These are phyloP conservation scores for Sarcophaga rosellei DNA, from an alignment of 2,888 invertebrate genomes.

Conservation along the genomic window DNA sequence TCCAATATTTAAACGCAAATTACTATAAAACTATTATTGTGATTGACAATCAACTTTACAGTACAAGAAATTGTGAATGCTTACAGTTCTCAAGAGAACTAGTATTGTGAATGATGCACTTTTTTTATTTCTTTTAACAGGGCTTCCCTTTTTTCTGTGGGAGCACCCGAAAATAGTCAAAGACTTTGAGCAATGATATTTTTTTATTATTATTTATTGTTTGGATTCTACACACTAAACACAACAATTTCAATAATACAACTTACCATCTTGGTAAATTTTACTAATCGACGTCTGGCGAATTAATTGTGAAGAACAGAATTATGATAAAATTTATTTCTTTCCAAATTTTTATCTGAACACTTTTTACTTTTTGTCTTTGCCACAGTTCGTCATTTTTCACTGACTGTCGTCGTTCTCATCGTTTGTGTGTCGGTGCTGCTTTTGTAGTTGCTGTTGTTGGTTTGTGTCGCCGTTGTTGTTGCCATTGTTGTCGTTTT, in stretches of 20 bases:
- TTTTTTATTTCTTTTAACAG: constrained; percentile 49
- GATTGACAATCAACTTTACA: neutral
- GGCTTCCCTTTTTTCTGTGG: constrained; percentile 54
- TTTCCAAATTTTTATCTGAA: constrained; percentile 44
- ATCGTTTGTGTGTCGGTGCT: constrained; percentile 64
- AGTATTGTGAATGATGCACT: constrained; percentile 50
- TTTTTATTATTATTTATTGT: constrained; percentile 57
- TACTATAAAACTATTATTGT: constrained; percentile 6
- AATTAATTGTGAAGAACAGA: constrained; percentile 25
- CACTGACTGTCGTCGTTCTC: constrained; percentile 67
- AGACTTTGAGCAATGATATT: constrained; percentile 25
- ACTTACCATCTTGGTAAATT: constrained; percentile 61
- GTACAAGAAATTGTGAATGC: neutral
- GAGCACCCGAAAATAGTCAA: constrained; percentile 55
- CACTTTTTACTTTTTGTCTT: constrained; percentile 61
- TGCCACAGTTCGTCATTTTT: constrained; percentile 69
- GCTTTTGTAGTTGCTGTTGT: constrained; percentile 62
- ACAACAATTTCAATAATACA: constrained; percentile 26
- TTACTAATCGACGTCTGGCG: neutral
- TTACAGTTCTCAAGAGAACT: neutral
- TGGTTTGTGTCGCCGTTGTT: constrained; percentile 55
- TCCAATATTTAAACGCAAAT: neutral
- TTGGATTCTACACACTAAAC: constrained; percentile 51
- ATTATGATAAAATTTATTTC: constrained; percentile 38
- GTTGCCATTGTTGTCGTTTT: constrained; percentile 54